Base-by-base conservation (phyloP, 2,113 vertebrate species). In the Gnathonemus longibarbis region DNA sequence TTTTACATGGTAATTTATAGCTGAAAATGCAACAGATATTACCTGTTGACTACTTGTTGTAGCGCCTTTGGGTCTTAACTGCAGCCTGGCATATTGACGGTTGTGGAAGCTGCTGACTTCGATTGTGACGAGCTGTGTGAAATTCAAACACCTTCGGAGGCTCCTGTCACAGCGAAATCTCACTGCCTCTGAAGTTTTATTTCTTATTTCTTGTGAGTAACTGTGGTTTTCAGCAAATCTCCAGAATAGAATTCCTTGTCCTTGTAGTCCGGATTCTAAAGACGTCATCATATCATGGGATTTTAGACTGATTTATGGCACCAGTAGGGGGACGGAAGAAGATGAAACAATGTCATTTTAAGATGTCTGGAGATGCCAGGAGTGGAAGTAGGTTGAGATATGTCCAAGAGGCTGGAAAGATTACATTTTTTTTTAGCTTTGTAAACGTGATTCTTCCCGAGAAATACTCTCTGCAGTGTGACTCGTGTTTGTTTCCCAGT, bases 31-130 rank as follows among this genome's bases (percentile, higher is more conserved):
- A 92, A 94, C 93, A 90, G 89, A 93, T 91, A 90, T 88, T 52
- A 77, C 91, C 91, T 94, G 95, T 95, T 93, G 92, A 91, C 91
- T 96, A 95, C 24, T 84, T n/a, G 83, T 84, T 45, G 83, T 42
- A 48, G 19, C 45, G 45, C 21, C 45, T 48, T 84, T 48, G 42
- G 39, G 45, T 48, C 42, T 84, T 84, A 11, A 48, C 42, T 84
- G 83, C 83, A 48, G 45, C 17, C 17, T 17, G 45, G 83, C 45
- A n/a, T 48, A 45, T 48, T 21, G 39, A n/a, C 0, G 24, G 45
- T 10, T 48, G 21, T n/a, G 35, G 45, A 48, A 5, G 45, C 45
- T 42, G 39, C 74, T 80, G 17, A 6, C 35, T 39, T 80, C 74
- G 11, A n/a, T 84, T 21, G 42, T n/a, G 83, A 84, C 3, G 74